phyloP scores from a whole-genome alignment of 2,797 vertebrate species.

The Onychomys arenicola region DNA sequence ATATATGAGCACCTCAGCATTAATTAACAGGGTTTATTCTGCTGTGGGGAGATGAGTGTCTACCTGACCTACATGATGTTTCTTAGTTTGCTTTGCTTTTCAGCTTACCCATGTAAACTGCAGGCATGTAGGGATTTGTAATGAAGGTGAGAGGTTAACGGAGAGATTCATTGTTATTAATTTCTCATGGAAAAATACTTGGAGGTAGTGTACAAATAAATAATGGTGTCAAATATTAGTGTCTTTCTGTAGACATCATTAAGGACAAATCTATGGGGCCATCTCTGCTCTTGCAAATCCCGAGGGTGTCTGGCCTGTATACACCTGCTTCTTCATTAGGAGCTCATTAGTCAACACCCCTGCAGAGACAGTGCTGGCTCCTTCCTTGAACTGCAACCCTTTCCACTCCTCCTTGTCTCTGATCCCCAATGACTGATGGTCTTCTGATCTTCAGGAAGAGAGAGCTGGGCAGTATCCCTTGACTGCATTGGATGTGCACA shows the following conservation, averaged over 20 bases:
- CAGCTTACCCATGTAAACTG: not conserved
- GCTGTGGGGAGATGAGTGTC: not conserved
- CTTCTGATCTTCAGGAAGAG: not conserved
- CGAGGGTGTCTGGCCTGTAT: not conserved
- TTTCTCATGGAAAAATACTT: not conserved
- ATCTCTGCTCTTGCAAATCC: not conserved
- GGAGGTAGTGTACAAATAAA: slow-evolving; percentile 19
- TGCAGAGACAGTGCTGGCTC: not conserved
- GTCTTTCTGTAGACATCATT: not conserved
- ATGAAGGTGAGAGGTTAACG: slow-evolving; percentile 29
- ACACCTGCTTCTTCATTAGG: not conserved
- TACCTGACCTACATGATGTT: not conserved
- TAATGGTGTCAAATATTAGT: not conserved
- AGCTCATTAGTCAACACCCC: slow-evolving; percentile 17
- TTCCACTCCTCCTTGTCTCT: not conserved
- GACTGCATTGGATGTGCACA: not conserved
- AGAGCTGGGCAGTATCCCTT: not conserved
- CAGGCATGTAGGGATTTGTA: not conserved
- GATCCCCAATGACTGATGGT: not conserved
- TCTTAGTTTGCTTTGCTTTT: not conserved
- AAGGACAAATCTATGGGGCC: not conserved
- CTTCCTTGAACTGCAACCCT: not conserved
- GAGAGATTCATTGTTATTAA: not conserved
- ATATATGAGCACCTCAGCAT: not conserved
- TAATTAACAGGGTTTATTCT: not conserved